phyloP scores from a whole-genome alignment of 2,888 invertebrate genomes.

The Cremastinae sp. region DNA sequence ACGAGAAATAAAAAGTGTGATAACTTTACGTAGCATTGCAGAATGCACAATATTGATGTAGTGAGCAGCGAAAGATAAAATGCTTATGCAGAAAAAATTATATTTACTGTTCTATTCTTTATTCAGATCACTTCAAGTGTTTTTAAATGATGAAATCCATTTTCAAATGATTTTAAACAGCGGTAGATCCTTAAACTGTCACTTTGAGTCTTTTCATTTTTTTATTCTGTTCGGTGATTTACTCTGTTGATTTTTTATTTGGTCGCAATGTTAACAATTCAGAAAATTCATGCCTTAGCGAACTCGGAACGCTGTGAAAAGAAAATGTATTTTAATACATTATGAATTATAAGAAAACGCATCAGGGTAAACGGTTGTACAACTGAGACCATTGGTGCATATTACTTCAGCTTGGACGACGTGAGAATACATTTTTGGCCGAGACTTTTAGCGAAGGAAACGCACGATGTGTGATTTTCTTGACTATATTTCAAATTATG shows the following conservation, averaged over 20 bases:
- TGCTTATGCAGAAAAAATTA: slow-evolving; percentile 32
- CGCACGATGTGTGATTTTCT: slow-evolving; percentile 21
- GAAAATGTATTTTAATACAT: slow-evolving; percentile 26
- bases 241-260: no score
- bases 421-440: slow-evolving; percentile 28
- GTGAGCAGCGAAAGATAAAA: slow-evolving; percentile 15
- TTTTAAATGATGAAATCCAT: no score
- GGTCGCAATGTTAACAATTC: no score
- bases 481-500: slow-evolving; percentile 30
- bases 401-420: slow-evolving; percentile 22
- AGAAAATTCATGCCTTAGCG: slow-evolving; percentile 57
- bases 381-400: background rate
- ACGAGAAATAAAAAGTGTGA: slow-evolving; percentile 44
- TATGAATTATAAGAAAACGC: slow-evolving; percentile 24
- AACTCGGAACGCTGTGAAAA: slow-evolving; percentile 43
- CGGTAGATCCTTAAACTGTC: no score
- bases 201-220: no score
- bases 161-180: no score
- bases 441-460: slow-evolving; percentile 36
- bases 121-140: no score
- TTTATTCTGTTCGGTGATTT: no score
- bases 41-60: slow-evolving; percentile 18
- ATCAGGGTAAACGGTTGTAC: background rate
- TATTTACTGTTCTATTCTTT: no score
- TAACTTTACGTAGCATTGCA: slow-evolving; percentile 33